These are phyloP conservation scores for Folsomia candida DNA, from an alignment of 2,888 invertebrate species.

Conservation along the genomic window DNA sequence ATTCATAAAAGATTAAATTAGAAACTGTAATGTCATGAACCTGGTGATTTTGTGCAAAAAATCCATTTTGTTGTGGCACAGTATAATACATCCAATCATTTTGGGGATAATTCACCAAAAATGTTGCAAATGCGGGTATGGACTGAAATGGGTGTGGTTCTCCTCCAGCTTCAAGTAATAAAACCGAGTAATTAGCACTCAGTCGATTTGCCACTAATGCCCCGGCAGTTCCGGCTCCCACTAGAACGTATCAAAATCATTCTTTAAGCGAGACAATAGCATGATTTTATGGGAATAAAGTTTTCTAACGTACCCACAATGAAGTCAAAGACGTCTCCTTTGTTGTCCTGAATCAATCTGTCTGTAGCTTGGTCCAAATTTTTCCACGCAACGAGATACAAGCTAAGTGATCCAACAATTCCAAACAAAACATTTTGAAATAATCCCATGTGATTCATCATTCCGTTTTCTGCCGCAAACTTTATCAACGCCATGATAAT, in stretches of 20 bases:
- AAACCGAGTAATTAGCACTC: slow-evolving; percentile 27
- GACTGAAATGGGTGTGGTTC: slow-evolving; percentile 36
- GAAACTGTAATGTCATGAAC: slow-evolving; percentile 25
- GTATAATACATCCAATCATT: slow-evolving; percentile 34
- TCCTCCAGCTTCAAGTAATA: slow-evolving; percentile 36
- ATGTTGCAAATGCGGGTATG: slow-evolving; percentile 26
- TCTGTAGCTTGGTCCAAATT: slow-evolving; percentile 31
- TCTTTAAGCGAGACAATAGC: neutral
- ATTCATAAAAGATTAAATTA: neutral
- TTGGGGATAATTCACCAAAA: slow-evolving; percentile 31
- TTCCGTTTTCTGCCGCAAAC: neutral
- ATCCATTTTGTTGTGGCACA: slow-evolving; percentile 38
- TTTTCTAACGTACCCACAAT: slow-evolving; percentile 28
- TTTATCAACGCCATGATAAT: too few relatives aligned
- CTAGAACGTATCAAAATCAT: slow-evolving; percentile 12
- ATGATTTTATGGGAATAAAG: neutral
- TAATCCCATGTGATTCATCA: neutral
- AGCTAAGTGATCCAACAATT: slow-evolving; percentile 30
- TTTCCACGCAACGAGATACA: slow-evolving; percentile 24
- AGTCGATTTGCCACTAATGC: slow-evolving; percentile 29
- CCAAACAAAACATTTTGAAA: slow-evolving; percentile 31
- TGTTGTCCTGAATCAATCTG: slow-evolving; percentile 14
- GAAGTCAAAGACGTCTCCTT: slow-evolving; percentile 34
- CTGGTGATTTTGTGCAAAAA: slow-evolving; percentile 30
- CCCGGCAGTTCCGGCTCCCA: slow-evolving; percentile 33